A percentile compares a stretch with the other conserved stretches of the same genome.
Evolutionary conservation across 2,888 invertebrate genomes (phyloP).

Genomic region (Spatulosminthurus flaviceps): DNA sequence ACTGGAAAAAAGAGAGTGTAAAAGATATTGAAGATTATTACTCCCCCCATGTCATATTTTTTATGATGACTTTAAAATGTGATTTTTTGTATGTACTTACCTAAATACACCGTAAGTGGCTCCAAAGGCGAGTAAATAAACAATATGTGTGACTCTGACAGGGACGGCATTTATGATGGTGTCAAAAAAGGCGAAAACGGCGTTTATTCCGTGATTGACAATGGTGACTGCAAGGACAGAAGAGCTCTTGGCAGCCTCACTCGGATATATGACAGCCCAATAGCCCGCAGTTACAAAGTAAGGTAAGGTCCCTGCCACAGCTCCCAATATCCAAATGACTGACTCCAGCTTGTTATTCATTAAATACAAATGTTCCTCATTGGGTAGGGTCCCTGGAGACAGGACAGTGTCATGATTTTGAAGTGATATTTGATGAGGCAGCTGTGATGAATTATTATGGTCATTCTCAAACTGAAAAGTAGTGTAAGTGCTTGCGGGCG

Average conservation of each 20-base stretch:
- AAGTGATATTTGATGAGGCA: no score
- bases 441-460: no score
- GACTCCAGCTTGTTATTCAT: not conserved
- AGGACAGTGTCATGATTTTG: no score
- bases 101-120: not conserved
- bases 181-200: not conserved
- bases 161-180: slow-evolving; percentile 13
- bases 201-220: slow-evolving; percentile 11
- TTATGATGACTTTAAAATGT: no score
- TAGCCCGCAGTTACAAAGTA: slow-evolving; percentile 26
- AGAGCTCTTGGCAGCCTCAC: not conserved
- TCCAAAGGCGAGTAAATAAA: not conserved
- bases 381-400: no score
- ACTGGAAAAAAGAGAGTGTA: not conserved
- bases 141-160: slow-evolving; percentile 19
- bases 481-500: no score
- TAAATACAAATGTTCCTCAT: no score
- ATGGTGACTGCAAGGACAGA: not conserved
- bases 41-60: no score
- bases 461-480: no score
- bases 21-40: no score
- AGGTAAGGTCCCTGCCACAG: not conserved
- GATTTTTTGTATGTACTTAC: slow-evolving; percentile 7
- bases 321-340: not conserved
- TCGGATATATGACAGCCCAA: not conserved